Evolutionary conservation across 1,140 invertebrate genomes (phyloP).

Genomic region (Dinothrombium tinctorium): DNA sequence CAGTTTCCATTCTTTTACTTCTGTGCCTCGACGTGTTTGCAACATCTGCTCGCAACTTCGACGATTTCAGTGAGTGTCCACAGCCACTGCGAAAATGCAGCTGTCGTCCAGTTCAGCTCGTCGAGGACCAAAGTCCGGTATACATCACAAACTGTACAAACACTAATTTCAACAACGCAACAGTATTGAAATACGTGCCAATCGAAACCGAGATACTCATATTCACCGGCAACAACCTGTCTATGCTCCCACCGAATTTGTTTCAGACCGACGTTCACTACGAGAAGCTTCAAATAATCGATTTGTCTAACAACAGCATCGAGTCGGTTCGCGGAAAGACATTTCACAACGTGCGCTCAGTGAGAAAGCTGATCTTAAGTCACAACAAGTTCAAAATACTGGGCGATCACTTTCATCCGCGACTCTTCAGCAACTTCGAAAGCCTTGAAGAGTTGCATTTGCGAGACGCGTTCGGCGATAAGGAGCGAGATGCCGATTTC

Average conservation of each 20-base stretch:
- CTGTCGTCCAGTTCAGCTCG: too few relatives aligned
- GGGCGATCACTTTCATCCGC: slow-evolving; percentile 34
- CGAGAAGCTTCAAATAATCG: slow-evolving; percentile 34
- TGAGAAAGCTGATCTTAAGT: slow-evolving; percentile 43
- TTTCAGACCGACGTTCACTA: slow-evolving; percentile 34
- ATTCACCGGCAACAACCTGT: slow-evolving; percentile 42
- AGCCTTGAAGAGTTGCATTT: slow-evolving; percentile 44
- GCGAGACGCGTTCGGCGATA: slow-evolving; percentile 37
- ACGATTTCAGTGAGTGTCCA: too few relatives aligned
- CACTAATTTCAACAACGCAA: slow-evolving; percentile 30
- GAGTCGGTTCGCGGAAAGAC: slow-evolving; percentile 44
- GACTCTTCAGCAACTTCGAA: slow-evolving; percentile 50
- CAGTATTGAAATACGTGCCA: slow-evolving; percentile 34
- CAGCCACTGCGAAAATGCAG: too few relatives aligned
- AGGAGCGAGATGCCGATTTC: slow-evolving; percentile 25
- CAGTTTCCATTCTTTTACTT: too few relatives aligned
- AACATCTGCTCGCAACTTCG: too few relatives aligned
- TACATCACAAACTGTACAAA: slow-evolving; percentile 50
- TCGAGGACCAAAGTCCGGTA: too few relatives aligned
- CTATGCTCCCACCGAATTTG: slow-evolving; percentile 39
- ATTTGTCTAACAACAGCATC: slow-evolving; percentile 53
- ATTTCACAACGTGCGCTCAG: slow-evolving; percentile 44
- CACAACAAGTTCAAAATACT: slow-evolving; percentile 41
- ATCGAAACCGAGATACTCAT: slow-evolving; percentile 38
- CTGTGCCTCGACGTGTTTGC: too few relatives aligned